Evolutionary conservation across 2,797 vertebrate genomes (phyloP).

Genomic region (Pelodytes ibericus): DNA sequence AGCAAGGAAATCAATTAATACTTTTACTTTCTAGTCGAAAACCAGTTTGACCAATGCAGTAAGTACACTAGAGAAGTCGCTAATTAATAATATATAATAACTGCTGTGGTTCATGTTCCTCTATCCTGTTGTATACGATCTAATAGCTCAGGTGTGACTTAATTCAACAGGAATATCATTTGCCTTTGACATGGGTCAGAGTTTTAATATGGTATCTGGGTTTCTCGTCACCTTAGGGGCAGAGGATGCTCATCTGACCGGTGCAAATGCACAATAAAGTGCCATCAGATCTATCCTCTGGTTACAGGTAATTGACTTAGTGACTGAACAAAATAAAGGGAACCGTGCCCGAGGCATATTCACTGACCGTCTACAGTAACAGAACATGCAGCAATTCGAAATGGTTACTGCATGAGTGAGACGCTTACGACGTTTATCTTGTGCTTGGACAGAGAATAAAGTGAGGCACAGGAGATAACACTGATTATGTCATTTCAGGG

Average conservation of each 20-base stretch:
- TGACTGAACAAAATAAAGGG: constrained; percentile 65
- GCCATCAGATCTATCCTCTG: constrained; percentile 68
- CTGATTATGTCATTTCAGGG: constrained; percentile 39
- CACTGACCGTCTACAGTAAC: constrained; percentile 63
- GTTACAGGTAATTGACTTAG: constrained; percentile 72
- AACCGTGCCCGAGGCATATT: constrained; percentile 67
- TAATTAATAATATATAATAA: no score
- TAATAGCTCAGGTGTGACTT: not conserved
- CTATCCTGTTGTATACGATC: not conserved
- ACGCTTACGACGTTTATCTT: constrained; percentile 64
- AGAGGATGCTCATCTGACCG: constrained; percentile 68
- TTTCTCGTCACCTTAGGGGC: constrained; percentile 64
- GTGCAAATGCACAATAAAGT: constrained; percentile 69
- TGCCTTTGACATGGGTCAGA: constrained; percentile 37
- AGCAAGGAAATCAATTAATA: no score
- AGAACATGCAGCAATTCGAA: constrained; percentile 57
- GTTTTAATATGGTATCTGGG: constrained; percentile 35
- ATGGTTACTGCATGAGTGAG: constrained; percentile 63
- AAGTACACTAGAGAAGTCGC: no score
- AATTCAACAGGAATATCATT: not conserved
- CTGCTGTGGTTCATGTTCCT: no score
- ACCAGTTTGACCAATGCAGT: no score
- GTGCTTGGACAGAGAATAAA: constrained; percentile 52
- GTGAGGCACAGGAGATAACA: constrained; percentile 35
- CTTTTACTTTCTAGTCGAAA: no score